Percentiles rank a stretch among this genome's conserved stretches.
These are phyloP conservation scores for Drosophila asahinai DNA, from an alignment of 1,140 invertebrate genomes.

Conservation along the genomic window DNA sequence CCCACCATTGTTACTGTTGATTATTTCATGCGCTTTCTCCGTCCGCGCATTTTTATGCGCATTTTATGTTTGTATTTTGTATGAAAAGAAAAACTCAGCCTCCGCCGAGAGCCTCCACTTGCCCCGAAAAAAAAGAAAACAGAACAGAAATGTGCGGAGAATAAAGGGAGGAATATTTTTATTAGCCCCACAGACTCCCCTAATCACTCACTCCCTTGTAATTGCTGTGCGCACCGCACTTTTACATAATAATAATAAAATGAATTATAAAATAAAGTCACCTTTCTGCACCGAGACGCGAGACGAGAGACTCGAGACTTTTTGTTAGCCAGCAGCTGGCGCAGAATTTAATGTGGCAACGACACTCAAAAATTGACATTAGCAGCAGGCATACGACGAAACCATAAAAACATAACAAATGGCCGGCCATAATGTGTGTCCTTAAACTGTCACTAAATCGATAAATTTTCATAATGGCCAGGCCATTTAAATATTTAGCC, in stretches of 20 bases:
- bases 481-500: slow-evolving; percentile 82
- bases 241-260: slow-evolving; percentile 82
- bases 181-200: slow-evolving; percentile 51
- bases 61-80: slow-evolving; percentile 82
- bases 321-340: slow-evolving; percentile 17
- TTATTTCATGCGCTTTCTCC: slow-evolving; percentile 79
- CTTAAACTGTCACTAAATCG: slow-evolving; percentile 83
- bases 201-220: slow-evolving; percentile 67
- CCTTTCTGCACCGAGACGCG: slow-evolving; percentile 59
- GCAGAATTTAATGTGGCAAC: slow-evolving; percentile 74
- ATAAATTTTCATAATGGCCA: slow-evolving; percentile 83
- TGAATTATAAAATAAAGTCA: slow-evolving; percentile 83
- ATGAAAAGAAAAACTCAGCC: slow-evolving; percentile 51
- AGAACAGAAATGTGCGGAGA: slow-evolving; percentile 6
- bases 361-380: slow-evolving; percentile 81
- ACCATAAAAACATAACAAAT: slow-evolving; percentile 83
- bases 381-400: slow-evolving; percentile 75
- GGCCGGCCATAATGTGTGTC: slow-evolving; percentile 79
- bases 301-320: slow-evolving; percentile 63
- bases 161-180: slow-evolving; percentile 52
- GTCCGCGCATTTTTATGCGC: slow-evolving; percentile 74
- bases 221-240: slow-evolving; percentile 74
- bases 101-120: slow-evolving; percentile 12
- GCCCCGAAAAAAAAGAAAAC: slow-evolving; percentile 35
- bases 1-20: slow-evolving; percentile 75